Evolutionary conservation across 2,888 invertebrate species (phyloP).

Genomic region (Torymus tubicola): DNA sequence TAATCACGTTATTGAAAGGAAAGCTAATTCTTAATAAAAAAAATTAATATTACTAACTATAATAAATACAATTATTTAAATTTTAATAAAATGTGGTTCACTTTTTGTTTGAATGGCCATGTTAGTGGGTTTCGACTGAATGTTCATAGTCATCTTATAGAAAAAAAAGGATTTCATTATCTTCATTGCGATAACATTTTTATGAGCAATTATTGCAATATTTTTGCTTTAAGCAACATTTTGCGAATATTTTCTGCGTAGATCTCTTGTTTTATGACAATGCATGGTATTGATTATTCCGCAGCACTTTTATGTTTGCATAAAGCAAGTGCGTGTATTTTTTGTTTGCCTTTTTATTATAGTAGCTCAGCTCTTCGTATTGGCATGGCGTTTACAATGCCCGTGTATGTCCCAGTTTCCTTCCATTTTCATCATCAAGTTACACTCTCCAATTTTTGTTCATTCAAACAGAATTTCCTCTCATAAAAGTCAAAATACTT

Average conservation of each 20-base stretch:
- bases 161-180: no score
- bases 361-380: conserved; percentile 26
- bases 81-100: no score
- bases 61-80: no score
- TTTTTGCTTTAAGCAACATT: conserved; percentile 1
- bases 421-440: conserved; percentile 41
- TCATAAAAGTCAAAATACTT: no score
- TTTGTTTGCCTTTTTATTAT: conserved; percentile 39
- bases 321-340: conserved; percentile 48
- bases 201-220: neutral
- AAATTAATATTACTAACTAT: no score
- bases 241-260: conserved; percentile 13
- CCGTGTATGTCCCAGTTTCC: conserved; percentile 12
- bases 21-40: no score
- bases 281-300: conserved; percentile 25
- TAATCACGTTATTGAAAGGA: no score
- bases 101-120: no score
- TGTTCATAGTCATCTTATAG: no score
- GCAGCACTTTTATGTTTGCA: conserved; percentile 61
- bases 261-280: conserved; percentile 31
- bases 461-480: no score
- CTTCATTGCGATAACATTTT: neutral
- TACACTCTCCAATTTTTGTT: conserved; percentile 1
- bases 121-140: no score
- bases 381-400: conserved; percentile 45